Evolutionary conservation across 23 tunicate species (phyloP).

Genomic region (Phallusia fumigata): DNA sequence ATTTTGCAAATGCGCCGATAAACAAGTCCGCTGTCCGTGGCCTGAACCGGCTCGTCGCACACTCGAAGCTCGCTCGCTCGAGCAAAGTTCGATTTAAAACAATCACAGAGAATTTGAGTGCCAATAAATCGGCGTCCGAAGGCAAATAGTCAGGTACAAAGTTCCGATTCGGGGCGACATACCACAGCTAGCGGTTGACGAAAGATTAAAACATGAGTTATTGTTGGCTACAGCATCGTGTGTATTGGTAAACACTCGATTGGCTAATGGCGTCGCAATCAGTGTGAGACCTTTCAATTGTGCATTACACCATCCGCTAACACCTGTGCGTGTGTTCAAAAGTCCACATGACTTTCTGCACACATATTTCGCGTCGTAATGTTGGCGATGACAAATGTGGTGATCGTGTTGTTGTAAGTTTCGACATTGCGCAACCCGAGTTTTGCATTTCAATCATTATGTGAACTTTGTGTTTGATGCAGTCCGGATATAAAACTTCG

Average conservation of each 20-base stretch:
- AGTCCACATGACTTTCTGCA: not conserved
- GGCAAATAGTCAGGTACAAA: not conserved
- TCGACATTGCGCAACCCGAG: no score
- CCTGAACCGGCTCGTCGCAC: not conserved
- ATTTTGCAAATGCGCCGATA: not conserved
- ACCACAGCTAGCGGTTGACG: not conserved
- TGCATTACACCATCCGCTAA: not conserved
- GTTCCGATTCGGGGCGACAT: not conserved
- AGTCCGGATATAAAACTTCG: no score
- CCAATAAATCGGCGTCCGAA: not conserved
- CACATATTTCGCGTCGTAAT: no score
- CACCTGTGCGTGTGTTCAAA: not conserved
- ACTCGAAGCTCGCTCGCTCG: not conserved
- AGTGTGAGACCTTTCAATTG: not conserved
- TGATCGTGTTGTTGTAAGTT: no score
- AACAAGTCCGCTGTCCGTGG: not conserved
- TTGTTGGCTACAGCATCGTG: not conserved
- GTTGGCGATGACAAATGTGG: no score
- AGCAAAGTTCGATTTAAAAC: not conserved
- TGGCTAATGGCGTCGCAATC: slow-evolving; percentile 8
- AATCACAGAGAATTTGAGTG: not conserved
- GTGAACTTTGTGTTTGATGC: no score
- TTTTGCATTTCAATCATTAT: no score
- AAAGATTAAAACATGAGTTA: not conserved
- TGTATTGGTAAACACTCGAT: not conserved